Evolutionary conservation across 2,113 vertebrate species (phyloP).

Genomic region (Cryptotis parvus): DNA sequence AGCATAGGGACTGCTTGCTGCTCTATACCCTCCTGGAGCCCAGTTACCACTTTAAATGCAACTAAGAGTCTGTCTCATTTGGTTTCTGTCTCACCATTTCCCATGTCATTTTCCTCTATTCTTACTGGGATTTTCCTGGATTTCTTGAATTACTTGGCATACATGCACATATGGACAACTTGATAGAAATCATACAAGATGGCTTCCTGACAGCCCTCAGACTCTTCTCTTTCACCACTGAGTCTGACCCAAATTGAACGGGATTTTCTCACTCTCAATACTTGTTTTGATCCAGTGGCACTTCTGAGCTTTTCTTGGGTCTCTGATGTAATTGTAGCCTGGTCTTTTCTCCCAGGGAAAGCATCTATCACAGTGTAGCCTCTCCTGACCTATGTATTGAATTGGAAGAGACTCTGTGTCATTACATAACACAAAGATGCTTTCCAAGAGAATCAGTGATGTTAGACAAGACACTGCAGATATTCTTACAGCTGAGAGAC

Average conservation of each 20-base stretch:
- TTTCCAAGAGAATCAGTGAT: background rate
- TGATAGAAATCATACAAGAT: background rate
- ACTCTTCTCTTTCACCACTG: background rate
- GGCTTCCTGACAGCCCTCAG: background rate
- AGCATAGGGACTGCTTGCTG: background rate
- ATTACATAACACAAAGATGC: background rate
- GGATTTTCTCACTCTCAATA: background rate
- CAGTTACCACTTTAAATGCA: background rate
- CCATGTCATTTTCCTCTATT: background rate
- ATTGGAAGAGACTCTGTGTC: background rate
- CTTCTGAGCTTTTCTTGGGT: background rate
- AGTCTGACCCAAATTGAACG: background rate
- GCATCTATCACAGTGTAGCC: background rate
- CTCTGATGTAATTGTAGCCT: background rate
- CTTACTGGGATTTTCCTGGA: background rate
- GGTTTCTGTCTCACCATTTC: background rate
- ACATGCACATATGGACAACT: background rate
- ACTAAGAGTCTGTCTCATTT: background rate
- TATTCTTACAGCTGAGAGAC: background rate
- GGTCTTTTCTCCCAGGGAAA: constrained; percentile 16
- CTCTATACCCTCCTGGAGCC: background rate
- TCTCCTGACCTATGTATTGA: background rate
- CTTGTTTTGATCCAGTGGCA: background rate
- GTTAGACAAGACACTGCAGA: background rate
- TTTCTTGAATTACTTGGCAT: background rate